Conservation (phyloP, 1,140 invertebrate genomes). For the Vanessa tameamea region DNA sequence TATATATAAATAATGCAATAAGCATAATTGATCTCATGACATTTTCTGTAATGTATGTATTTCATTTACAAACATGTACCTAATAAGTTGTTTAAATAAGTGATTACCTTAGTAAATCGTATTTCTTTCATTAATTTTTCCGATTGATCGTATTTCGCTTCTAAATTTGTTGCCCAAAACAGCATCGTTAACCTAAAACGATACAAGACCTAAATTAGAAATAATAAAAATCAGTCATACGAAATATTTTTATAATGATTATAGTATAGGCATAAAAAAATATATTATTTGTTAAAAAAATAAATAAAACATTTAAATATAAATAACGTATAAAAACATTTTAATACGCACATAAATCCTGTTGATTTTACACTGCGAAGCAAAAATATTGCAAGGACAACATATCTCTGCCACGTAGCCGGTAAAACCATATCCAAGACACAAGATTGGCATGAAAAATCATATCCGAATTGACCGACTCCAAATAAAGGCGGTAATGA, state of each 20-base stretch:
- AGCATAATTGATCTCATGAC: no score
- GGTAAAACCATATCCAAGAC: slow-evolving; percentile 58
- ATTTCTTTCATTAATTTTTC: slow-evolving; percentile 39
- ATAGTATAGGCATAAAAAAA: no score
- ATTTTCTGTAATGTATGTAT: no score
- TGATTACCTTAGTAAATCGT: slow-evolving; percentile 52
- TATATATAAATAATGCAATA: background rate
- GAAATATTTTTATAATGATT: no score
- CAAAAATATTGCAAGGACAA: slow-evolving; percentile 51
- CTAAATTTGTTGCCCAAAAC: slow-evolving; percentile 51
- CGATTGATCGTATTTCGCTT: slow-evolving; percentile 41
- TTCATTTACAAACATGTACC: no score
- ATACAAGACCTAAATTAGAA: no score
- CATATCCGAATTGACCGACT: slow-evolving; percentile 51
- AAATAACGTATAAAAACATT: background rate
- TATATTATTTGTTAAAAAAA: no score
- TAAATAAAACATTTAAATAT: background rate
- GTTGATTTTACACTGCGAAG: slow-evolving; percentile 60
- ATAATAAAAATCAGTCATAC: no score
- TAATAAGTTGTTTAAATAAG: background rate
- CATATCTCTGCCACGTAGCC: slow-evolving; percentile 47
- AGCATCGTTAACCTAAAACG: slow-evolving; percentile 57
- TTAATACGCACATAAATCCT: slow-evolving; percentile 57
- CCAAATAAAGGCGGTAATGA: slow-evolving; percentile 56
- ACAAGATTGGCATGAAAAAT: slow-evolving; percentile 61